Evolutionary conservation across 2,113 vertebrate species (phyloP), one percentile per base, ranked within the genome.

Genomic region (Periophthalmus modestus): DNA sequence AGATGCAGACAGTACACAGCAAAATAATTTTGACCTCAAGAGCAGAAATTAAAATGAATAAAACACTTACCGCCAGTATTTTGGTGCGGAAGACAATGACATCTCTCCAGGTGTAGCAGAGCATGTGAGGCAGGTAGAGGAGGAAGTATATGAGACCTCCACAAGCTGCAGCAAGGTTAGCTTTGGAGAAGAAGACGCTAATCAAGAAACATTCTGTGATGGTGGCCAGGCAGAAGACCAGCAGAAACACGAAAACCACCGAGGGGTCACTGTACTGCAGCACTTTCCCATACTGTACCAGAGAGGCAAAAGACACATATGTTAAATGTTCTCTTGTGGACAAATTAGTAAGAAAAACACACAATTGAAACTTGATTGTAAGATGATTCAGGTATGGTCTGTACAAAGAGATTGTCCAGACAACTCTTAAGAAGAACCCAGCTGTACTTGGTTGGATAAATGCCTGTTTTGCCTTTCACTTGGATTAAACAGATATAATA

Each of bases 121-220:
- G 93, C 71, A 96, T 75, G 0, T 97, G 95, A 7, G 98, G 98
- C 70, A 99, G 90, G 88, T 99, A 99, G 33, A 99, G 93, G 0
- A 95, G 93, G 84, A 99, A 99, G 88, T 97, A 99, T 87, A 99
- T 94, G 88, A 99, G 96, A 59, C 98, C 97, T 0, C 97, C 97
- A 13, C 96, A 99, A 72, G 98, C 97, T 0, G 98, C 95, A 0
- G 98, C 97, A 88, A 99, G 87, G 89, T 99, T 99, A 81, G 98
- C 96, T 79, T 96, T 95, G 65, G 97, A 98, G 94, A 99, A 99
- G 83, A 99, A 89, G 0, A 97, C 96, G 91, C 96, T 99, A 87
- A 99, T 98, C 84, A 99, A 92, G 91, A 99, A 99, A 92, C 97
- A 98, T 91, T 99, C 94, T 63, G 94, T 92, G 89, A 99, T 95